Percentiles rank a stretch among this genome's conserved stretches.
phyloP scores from a whole-genome alignment of 1,140 invertebrate species.

The Drosophila pectinifera region DNA sequence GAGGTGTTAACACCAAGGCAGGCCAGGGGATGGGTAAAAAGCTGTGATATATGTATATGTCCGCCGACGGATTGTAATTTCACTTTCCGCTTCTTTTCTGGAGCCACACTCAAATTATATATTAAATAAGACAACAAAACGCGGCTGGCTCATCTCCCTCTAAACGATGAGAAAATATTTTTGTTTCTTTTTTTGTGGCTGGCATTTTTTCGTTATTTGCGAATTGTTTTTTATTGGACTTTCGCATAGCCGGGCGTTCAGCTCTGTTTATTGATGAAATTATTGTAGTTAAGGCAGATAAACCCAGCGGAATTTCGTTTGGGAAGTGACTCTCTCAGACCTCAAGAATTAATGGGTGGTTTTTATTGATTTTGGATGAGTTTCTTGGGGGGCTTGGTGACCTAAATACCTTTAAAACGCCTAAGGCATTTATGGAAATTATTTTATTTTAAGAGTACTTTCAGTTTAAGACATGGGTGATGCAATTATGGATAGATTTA shows the following conservation, averaged over 20 bases:
- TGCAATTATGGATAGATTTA: too few relatives aligned
- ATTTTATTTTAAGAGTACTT: too few relatives aligned
- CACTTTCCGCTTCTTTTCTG: slow-evolving; percentile 77
- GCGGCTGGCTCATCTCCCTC: slow-evolving; percentile 59
- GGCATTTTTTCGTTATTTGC: slow-evolving; percentile 26
- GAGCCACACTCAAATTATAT: slow-evolving; percentile 63
- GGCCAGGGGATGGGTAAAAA: too few relatives aligned
- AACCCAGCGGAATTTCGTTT: slow-evolving; percentile 47
- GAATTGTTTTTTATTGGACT: slow-evolving; percentile 64
- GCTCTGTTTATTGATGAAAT: slow-evolving; percentile 78
- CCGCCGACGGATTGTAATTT: slow-evolving; percentile 60
- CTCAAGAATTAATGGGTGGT: slow-evolving; percentile 25
- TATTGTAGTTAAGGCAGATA: slow-evolving; percentile 56
- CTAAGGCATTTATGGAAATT: background rate
- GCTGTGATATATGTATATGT: slow-evolving; percentile 26
- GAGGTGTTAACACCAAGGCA: slow-evolving; percentile 64
- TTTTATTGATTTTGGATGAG: slow-evolving; percentile 10
- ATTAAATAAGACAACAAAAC: slow-evolving; percentile 50
- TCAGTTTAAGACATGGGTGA: too few relatives aligned
- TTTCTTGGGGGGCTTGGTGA: background rate
- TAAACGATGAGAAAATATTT: slow-evolving; percentile 76
- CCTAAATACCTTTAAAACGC: background rate
- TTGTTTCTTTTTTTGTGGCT: slow-evolving; percentile 53
- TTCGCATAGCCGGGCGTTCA: slow-evolving; percentile 72
- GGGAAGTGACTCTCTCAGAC: slow-evolving; percentile 20